Evolutionary conservation across 2,113 vertebrate genomes (phyloP), one percentile per base, ranked within the genome.

Genomic region (Hippocampus barbouri): DNA sequence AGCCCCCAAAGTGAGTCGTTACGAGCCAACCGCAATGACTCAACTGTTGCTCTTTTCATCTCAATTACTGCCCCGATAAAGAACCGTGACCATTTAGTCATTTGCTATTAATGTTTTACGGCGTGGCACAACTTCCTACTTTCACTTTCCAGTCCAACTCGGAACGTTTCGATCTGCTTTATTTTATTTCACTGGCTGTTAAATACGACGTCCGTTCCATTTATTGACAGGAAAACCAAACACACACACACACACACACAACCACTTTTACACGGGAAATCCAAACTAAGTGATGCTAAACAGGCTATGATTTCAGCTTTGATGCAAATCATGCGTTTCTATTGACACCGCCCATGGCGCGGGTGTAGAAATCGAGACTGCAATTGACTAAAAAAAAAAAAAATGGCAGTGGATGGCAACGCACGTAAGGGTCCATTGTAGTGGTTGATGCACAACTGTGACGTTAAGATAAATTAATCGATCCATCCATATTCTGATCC

Each of bases 1-100:
- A 11, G 30, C 30, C 30, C 38, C 62, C 40, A 23, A 1, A 43
- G 40, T 65, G 62, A 43, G 62, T 65, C 11, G 41, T 65, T 12
- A 41, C 10, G 38, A 64, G 62, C 21, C 38, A 6, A 12, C 20
- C 62, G 12, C 40, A 23, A 64, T 64, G 62, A 64, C 62, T 43
- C 62, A 65, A 43, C 38, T 43, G 34, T 43, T 43, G 62, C 62
- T 65, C 62, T 43, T 43, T 65, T 43, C 21, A 65, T 65, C 62
- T 65, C 40, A 41, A 63, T 43, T 14, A 65, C 34, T 7, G 30
- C 18, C 34, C 34, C 18, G 9, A 41, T n/a, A n/a, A 64, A 64
- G 62, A 64, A 64, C 34, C 2, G 38, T 41, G 62, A 64, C 62
- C 20, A 43, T 41, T 63, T 40, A 43, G 62, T n/a, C 40, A 43